Conservation (phyloP, 2,113 vertebrate species). For the Psilopogon haemacephalus region DNA sequence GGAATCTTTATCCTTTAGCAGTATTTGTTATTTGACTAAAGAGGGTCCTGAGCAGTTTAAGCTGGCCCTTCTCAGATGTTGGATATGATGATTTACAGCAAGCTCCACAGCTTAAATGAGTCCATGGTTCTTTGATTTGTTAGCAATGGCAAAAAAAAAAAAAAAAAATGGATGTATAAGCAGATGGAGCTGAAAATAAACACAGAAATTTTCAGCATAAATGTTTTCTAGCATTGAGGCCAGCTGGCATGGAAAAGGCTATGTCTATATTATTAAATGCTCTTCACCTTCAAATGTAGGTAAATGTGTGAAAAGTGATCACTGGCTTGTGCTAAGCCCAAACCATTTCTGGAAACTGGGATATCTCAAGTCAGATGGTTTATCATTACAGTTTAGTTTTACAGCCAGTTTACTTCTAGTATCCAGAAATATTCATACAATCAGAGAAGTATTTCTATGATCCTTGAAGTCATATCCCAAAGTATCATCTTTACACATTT, state of each 20-base stretch:
- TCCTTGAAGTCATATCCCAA: no score
- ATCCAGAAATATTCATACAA: background rate
- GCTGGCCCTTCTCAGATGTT: background rate
- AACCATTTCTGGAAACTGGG: background rate
- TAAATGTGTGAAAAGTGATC: background rate
- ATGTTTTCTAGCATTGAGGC: background rate
- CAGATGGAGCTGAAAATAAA: constrained; percentile 8
- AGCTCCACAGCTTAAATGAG: background rate
- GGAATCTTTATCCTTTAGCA: background rate
- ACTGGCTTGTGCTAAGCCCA: background rate
- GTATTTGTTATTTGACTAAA: background rate
- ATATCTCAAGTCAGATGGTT: background rate
- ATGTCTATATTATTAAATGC: background rate
- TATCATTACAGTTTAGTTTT: background rate
- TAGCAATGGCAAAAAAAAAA: background rate
- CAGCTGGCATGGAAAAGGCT: background rate
- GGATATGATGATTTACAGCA: background rate
- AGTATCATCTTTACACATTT: no score
- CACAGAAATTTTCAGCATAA: background rate
- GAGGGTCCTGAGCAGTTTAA: background rate
- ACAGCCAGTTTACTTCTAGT: background rate
- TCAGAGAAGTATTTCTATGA: no score
- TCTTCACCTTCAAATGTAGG: background rate
- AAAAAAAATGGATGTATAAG: background rate
- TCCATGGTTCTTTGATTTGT: background rate